Evolutionary conservation across 2,888 invertebrate genomes (phyloP).

Genomic region (Drosophila robusta): DNA sequence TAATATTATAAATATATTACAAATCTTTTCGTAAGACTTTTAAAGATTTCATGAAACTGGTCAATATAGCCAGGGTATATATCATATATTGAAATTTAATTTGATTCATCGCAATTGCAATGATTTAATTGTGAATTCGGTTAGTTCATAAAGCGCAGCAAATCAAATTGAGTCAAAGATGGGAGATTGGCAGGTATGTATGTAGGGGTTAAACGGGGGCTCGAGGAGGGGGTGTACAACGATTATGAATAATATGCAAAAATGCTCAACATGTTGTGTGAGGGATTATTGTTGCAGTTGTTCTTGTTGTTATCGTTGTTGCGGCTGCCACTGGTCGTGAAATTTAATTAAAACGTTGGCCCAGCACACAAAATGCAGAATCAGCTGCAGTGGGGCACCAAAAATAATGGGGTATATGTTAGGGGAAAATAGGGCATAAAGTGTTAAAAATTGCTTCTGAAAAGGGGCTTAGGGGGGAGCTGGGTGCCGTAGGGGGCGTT

Average conservation of each 20-base stretch:
- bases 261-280: slow-evolving; percentile 13
- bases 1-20: too few species aligned
- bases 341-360: slow-evolving; percentile 73
- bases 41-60: too few species aligned
- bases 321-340: slow-evolving; percentile 48
- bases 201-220: too few species aligned
- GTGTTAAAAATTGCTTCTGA: neutral
- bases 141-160: slow-evolving; percentile 9
- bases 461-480: neutral
- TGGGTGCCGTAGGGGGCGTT: neutral
- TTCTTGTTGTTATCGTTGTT: slow-evolving; percentile 19
- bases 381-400: slow-evolving; percentile 9
- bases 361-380: slow-evolving; percentile 3
- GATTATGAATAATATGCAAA: slow-evolving; percentile 55
- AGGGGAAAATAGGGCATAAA: slow-evolving; percentile 2
- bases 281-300: slow-evolving; percentile 14
- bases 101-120: neutral
- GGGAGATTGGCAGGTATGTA: neutral
- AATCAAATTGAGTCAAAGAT: neutral
- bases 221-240: neutral
- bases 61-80: too few species aligned
- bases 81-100: slow-evolving; percentile 8
- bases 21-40: too few species aligned
- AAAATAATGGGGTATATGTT: too few species aligned
- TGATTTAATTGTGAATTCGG: slow-evolving; percentile 31